phyloP scores from a whole-genome alignment of 2,888 invertebrate genomes.

The Cremastobaeus sp. region DNA sequence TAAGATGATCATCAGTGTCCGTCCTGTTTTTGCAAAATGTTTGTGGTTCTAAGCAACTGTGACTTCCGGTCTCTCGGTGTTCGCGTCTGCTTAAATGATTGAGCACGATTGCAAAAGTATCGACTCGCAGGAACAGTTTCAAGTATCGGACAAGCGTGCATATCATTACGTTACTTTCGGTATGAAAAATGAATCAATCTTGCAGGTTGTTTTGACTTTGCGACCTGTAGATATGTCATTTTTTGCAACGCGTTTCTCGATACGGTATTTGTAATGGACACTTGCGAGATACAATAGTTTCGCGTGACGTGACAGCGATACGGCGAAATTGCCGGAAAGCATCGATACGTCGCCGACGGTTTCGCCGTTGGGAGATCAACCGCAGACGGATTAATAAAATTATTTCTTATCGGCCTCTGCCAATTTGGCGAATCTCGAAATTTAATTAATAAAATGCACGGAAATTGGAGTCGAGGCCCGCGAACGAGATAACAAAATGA shows the following conservation, averaged over 20 bases:
- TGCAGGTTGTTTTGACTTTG: conserved; percentile 44
- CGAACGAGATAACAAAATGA: too few species aligned
- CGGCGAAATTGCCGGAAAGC: conserved; percentile 26
- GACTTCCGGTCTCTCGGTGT: too few species aligned
- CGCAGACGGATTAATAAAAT: conserved; percentile 25
- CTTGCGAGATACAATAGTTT: conserved; percentile 44
- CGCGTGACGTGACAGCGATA: conserved; percentile 33
- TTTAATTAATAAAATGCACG: too few species aligned
- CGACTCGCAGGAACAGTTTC: background rate
- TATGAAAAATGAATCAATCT: conserved; percentile 41
- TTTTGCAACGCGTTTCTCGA: conserved; percentile 32
- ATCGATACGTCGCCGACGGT: conserved; percentile 30
- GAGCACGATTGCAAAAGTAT: too few species aligned
- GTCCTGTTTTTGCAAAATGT: conserved; percentile 6
- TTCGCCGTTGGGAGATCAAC: conserved; percentile 13
- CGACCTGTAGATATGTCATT: conserved; percentile 43
- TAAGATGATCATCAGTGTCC: too few species aligned
- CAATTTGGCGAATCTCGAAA: too few species aligned
- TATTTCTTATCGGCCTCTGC: too few species aligned
- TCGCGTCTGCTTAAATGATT: too few species aligned
- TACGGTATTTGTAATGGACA: conserved; percentile 43
- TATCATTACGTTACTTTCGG: conserved; percentile 26
- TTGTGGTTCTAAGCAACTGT: too few species aligned
- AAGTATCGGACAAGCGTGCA: conserved; percentile 16
- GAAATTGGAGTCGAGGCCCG: too few species aligned